Evolutionary conservation across 2,888 invertebrate species (phyloP), one percentile per base, ranked within the genome.

Genomic region (Salpingus planirostris): DNA sequence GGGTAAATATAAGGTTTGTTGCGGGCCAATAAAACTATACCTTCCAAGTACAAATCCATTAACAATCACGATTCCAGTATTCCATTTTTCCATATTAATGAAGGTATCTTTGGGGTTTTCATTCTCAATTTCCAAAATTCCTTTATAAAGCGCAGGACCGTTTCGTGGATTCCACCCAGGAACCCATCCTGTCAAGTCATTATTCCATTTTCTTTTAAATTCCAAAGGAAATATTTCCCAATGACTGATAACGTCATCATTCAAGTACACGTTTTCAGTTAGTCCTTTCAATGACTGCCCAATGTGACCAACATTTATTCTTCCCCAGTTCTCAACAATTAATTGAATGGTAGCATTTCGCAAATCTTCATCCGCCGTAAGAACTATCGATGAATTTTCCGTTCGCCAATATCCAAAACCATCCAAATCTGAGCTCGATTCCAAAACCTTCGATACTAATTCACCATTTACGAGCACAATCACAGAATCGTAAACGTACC

Each of bases 1-100:
- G 0, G 91, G 90, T 15, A 89, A 66, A 59, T 86, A 92, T 1
- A 89, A 65, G 0, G 86, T 86, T 35, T 80, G 69, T 61, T 87
- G 85, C 0, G 91, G 91, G 0, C 91, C 90, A 2, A 70, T 54
- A 0, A 78, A 77, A 79, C 87, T 88, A 62, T 89, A 90, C 24
- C 90, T 71, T 0, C 90, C 90, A 11, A 92, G 67, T 58, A 89
- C 86, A 50, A 82, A 74, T 0, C 83, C 85, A 56, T 92, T 92
- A 1, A 91, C 65, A 61, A 85, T 82, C 1, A 82, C 76, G 32
- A 80, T 71, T 2, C 90, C 90, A 69, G 88, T 89, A 31, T 74
- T 76, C 90, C 90, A 91, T 8, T 74, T 76, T 21, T 70, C 67
- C 40, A 84, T 74, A 50, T 83, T 78, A 11, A 89, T 51, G 55